Evolutionary conservation across 2,888 invertebrate genomes (phyloP).

Genomic region (Eilema sororculum): DNA sequence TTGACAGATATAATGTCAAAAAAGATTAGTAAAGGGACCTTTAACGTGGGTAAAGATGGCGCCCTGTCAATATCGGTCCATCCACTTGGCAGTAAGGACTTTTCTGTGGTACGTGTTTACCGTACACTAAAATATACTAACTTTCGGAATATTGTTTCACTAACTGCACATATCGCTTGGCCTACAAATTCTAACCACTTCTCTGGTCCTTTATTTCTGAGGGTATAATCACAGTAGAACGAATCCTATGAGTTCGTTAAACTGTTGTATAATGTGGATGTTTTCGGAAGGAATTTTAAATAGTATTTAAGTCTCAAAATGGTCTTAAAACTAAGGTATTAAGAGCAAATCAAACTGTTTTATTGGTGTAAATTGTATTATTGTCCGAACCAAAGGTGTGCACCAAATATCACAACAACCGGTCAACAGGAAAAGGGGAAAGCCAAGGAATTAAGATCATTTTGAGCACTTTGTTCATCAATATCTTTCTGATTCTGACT

Average conservation of each 20-base stretch:
- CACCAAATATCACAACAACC: no score
- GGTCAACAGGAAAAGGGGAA: no score
- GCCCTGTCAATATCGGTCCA: slow-evolving; percentile 81
- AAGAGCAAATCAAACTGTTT: no score
- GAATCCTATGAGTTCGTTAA: no score
- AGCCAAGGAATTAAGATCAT: no score
- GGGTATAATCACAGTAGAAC: not conserved
- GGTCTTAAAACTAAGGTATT: no score
- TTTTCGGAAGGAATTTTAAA: not conserved
- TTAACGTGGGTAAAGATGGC: slow-evolving; percentile 79
- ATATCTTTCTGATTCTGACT: no score
- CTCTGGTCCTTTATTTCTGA: not conserved
- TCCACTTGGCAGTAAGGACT: slow-evolving; percentile 61
- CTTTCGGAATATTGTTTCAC: slow-evolving; percentile 52
- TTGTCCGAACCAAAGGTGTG: no score
- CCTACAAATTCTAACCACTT: slow-evolving; percentile 23
- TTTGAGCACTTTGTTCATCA: no score
- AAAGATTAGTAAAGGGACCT: slow-evolving; percentile 74
- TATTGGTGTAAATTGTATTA: no score
- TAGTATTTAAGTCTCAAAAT: no score
- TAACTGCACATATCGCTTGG: slow-evolving; percentile 41
- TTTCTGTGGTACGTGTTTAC: slow-evolving; percentile 73
- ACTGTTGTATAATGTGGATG: not conserved
- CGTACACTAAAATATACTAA: slow-evolving; percentile 55
- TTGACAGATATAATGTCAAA: slow-evolving; percentile 72